phyloP scores from a whole-genome alignment of 2,888 invertebrate species.

The Drosophila melanosoma region DNA sequence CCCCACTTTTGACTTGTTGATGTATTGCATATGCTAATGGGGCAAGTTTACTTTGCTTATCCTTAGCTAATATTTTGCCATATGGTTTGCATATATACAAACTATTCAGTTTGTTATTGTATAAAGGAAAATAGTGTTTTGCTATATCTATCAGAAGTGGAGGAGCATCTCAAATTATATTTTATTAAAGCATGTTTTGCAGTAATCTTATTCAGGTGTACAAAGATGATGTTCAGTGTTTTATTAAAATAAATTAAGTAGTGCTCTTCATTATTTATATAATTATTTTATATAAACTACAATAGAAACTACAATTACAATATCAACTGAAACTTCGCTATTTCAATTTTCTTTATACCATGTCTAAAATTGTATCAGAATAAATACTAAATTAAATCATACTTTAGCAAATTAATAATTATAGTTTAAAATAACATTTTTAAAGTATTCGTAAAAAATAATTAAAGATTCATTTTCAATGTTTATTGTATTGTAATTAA shows the following conservation, averaged over 20 bases:
- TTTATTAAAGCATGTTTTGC: background rate
- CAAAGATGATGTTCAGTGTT: background rate
- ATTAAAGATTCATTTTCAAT: background rate
- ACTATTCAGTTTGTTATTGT: background rate
- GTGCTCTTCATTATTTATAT: background rate
- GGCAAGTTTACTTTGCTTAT: constrained; percentile 14
- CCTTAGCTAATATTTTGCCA: constrained; percentile 45
- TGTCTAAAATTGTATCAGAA: background rate
- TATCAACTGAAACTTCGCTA: rapidly evolving
- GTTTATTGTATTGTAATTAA: background rate
- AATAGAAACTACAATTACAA: background rate
- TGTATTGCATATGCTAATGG: constrained; percentile 34
- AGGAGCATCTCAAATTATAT: background rate
- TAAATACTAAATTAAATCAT: background rate
- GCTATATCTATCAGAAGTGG: background rate
- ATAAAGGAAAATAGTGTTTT: constrained; percentile 14
- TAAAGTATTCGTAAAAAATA: background rate
- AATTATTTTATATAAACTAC: background rate
- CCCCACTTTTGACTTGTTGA: constrained; percentile 34
- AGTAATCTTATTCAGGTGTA: background rate
- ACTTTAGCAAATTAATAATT: background rate
- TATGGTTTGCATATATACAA: constrained; percentile 21
- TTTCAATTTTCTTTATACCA: background rate
- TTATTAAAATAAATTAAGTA: too few relatives aligned
- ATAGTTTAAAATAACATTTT: background rate